Conservation (phyloP, 1,140 invertebrate species). For the Cepaea nemoralis region DNA sequence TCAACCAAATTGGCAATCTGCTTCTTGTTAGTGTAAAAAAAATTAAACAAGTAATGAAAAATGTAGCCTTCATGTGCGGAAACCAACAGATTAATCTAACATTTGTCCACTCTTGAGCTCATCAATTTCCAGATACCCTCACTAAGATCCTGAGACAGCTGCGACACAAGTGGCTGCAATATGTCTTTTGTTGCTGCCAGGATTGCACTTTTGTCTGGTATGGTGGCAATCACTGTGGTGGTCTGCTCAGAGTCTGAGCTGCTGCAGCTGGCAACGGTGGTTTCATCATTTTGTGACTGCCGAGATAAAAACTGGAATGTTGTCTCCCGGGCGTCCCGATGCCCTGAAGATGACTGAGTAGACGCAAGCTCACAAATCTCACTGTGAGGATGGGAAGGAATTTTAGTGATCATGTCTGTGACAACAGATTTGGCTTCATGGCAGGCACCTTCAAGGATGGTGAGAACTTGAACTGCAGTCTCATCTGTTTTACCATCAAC, state of each 20-base stretch:
- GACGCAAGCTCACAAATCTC: not conserved
- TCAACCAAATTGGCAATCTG: no score
- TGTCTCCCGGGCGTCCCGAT: not conserved
- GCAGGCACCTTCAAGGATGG: slow-evolving; percentile 36
- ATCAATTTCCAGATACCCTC: slow-evolving; percentile 41
- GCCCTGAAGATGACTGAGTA: not conserved
- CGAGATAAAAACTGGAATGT: slow-evolving; percentile 19
- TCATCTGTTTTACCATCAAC: slow-evolving; percentile 30
- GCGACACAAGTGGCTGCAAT: slow-evolving; percentile 42
- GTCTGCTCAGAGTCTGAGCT: not conserved
- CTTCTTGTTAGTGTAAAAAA: no score
- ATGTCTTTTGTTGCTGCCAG: slow-evolving; percentile 38
- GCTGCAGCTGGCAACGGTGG: not conserved
- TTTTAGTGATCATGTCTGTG: slow-evolving; percentile 41
- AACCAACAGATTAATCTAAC: no score
- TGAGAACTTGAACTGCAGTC: slow-evolving; percentile 27
- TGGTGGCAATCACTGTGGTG: not conserved
- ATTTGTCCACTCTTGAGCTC: slow-evolving; percentile 34
- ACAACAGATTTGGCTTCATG: slow-evolving; percentile 43
- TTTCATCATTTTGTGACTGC: not conserved
- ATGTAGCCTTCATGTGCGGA: no score
- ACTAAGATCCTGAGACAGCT: slow-evolving; percentile 42
- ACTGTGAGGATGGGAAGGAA: not conserved
- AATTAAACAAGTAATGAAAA: no score
- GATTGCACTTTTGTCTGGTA: slow-evolving; percentile 6